These are phyloP conservation scores for Spheniscus mendiculus DNA, from an alignment of 2,113 vertebrate species.

Conservation along the genomic window DNA sequence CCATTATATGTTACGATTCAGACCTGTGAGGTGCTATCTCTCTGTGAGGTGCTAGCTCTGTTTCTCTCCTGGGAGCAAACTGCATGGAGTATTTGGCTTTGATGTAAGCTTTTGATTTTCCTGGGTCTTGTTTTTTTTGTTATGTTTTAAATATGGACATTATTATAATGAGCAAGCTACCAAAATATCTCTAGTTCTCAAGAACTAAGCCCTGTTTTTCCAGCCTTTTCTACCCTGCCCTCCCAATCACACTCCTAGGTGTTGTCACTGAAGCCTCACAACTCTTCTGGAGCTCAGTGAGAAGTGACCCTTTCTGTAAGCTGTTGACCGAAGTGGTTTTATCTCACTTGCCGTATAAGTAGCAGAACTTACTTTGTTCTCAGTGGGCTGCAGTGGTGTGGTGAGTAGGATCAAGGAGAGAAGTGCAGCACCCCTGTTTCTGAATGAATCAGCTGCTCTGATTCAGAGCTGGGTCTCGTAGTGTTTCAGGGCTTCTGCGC, in stretches of 20 bases:
- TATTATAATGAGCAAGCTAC: background rate
- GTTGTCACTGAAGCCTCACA: background rate
- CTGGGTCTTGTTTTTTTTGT: background rate
- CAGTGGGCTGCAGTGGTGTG: background rate
- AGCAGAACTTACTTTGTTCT: background rate
- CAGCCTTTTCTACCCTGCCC: background rate
- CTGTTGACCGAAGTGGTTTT: rapidly evolving
- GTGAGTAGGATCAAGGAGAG: background rate
- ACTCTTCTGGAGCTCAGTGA: background rate
- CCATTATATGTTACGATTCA: background rate
- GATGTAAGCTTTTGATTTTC: background rate
- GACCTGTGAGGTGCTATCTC: background rate
- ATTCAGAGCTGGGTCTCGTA: background rate
- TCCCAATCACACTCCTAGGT: rapidly evolving
- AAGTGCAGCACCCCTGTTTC: background rate
- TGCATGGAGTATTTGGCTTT: background rate
- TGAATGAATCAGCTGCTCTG: background rate
- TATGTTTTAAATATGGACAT: background rate
- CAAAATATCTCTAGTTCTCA: background rate
- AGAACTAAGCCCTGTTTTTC: background rate
- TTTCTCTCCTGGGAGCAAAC: background rate
- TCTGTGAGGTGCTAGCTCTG: background rate
- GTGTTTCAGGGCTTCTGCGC: background rate
- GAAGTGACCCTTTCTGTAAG: background rate
- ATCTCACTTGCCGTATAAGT: background rate